Base-by-base conservation (phyloP, 2,113 vertebrate species). In the Eulacestoma nigropectus region DNA sequence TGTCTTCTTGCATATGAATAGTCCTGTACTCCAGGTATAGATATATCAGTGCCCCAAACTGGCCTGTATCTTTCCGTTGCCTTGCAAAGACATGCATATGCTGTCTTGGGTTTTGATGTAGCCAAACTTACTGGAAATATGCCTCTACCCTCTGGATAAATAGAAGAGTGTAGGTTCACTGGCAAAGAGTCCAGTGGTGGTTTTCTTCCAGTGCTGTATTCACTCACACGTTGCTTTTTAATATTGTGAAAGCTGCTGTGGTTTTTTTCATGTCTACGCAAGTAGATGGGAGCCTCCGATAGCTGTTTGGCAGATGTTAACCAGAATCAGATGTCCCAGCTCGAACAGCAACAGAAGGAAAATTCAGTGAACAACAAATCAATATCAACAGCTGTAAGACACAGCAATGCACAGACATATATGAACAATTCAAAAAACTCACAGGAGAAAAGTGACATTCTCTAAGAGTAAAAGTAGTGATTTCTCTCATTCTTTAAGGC, bases 221-320 rank as follows among this genome's bases (percentile, higher is more conserved):
- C 56, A 41, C 42, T 96, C 47, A 70, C 67, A 56, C 27, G 20
- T 62, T 91, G 50, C 59, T 90, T 92, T 93, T 70, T 70, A 84
- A 75, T 46, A 41, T 15, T 87, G 47, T 89, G 70, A 86, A 94
- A 78, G 44, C 79, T 77, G 30, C 53, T 65, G 63, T 81, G 56
- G 1, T 79, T 68, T 92, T 91, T 91, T 92, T 49, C 22, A 50
- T 92, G 27, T 91, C 52, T 82, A 50, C 29, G 10, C 50, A 63
- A 95, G 80, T 75, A 44, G 73, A 77, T 60, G 69, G 86, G 74
- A 96, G 25, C 60, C 59, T 93, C 33, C 3, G 0, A 47, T 94
- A 91, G 77, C 82, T 95, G 90, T 69, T 90, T 90, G 84, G 82
- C 88, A 95, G 93, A 91, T 87, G 83, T 92, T 94, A 97, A 94